phyloP scores from a whole-genome alignment of 1,140 invertebrate species.

The Oreohelix idahoensis region DNA sequence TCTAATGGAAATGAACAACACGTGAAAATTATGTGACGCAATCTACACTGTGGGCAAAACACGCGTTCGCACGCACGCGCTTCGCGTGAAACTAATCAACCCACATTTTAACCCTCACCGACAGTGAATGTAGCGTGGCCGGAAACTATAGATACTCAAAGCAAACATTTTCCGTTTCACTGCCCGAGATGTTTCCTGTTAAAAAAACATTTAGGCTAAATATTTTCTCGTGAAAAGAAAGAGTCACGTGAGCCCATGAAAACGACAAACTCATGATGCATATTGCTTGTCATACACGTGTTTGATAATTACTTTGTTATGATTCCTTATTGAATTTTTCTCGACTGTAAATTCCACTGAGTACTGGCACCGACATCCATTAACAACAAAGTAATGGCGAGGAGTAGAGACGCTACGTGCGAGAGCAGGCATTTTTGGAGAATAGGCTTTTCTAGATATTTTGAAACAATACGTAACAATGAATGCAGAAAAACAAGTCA shows the following conservation, averaged over 20 bases:
- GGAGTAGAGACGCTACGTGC: not conserved
- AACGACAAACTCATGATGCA: not conserved
- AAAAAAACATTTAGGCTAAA: not conserved
- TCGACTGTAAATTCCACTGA: not conserved
- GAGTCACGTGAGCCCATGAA: not conserved
- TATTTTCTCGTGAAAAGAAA: not conserved
- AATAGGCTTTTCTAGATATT: too few relatives aligned
- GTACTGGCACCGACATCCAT: not conserved
- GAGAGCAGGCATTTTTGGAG: too few relatives aligned
- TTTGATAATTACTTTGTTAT: conserved; percentile 5
- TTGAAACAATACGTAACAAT: too few relatives aligned
- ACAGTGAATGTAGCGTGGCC: not conserved
- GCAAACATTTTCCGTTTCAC: not conserved
- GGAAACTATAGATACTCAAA: not conserved
- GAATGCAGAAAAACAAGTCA: too few relatives aligned
- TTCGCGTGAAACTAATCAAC: conserved; percentile 1
- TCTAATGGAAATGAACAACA: too few relatives aligned
- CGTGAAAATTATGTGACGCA: too few relatives aligned
- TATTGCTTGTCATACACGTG: conserved; percentile 1
- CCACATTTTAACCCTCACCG: not conserved
- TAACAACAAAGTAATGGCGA: not conserved
- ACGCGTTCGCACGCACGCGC: not conserved
- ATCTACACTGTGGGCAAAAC: too few relatives aligned
- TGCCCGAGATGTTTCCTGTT: not conserved
- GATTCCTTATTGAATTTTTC: conserved; percentile 4